A percentile compares a stretch with the other conserved stretches of the same genome.
Evolutionary conservation across 2,113 vertebrate genomes (phyloP).

Genomic region (Menidia beryllina): DNA sequence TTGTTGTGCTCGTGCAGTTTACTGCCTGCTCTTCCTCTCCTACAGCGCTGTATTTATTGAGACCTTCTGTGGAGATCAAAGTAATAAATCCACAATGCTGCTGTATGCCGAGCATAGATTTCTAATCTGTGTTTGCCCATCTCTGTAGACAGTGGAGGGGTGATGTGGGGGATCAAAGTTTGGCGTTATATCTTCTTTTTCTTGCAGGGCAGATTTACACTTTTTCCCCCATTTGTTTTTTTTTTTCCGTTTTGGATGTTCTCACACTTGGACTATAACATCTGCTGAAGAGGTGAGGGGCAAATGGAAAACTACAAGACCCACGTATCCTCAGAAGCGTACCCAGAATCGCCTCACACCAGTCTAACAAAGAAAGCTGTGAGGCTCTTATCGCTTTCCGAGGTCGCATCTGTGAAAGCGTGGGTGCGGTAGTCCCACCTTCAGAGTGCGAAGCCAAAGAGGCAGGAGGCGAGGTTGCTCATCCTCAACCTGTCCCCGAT

Average conservation of each 20-base stretch:
- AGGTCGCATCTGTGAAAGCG: constrained; percentile 52
- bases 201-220: constrained; percentile 18
- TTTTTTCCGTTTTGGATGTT: constrained; percentile 49
- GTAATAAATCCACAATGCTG: constrained; percentile 24
- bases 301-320: neutral
- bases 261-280: constrained; percentile 28
- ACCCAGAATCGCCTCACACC: neutral
- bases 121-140: constrained; percentile 31
- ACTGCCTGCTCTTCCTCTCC: neutral
- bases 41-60: constrained; percentile 23
- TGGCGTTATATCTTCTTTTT: constrained; percentile 53
- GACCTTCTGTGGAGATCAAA: constrained; percentile 46
- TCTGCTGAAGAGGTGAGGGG: constrained; percentile 22
- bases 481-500: constrained; percentile 15
- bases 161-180: constrained; percentile 62
- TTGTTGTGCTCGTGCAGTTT: constrained; percentile 23
- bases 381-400: constrained; percentile 36
- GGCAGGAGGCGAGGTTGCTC: constrained; percentile 21
- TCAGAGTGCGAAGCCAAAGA: constrained; percentile 1
- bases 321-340: constrained; percentile 6
- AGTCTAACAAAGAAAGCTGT: constrained; percentile 11
- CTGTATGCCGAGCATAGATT: constrained; percentile 43
- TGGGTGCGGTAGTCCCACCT: constrained; percentile 40
- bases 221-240: no score
- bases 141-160: constrained; percentile 39